These are phyloP conservation scores for Polyommatus icarus DNA, from an alignment of 2,888 invertebrate species.

Conservation along the genomic window DNA sequence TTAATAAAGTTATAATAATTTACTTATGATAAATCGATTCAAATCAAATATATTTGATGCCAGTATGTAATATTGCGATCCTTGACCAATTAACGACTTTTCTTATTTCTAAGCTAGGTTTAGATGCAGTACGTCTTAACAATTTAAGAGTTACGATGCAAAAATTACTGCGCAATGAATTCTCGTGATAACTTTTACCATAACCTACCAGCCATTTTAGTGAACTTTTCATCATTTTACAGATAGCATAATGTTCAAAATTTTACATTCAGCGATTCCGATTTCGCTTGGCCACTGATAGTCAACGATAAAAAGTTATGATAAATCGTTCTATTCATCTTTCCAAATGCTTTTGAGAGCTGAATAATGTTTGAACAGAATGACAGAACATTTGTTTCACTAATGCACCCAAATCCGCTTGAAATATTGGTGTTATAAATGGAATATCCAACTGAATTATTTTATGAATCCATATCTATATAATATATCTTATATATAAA, in stretches of 20 bases:
- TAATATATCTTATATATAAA: too few relatives aligned
- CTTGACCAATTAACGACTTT: too few relatives aligned
- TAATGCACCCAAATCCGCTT: slow-evolving; percentile 13
- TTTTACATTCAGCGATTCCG: background rate
- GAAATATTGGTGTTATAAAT: background rate
- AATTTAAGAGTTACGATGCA: too few relatives aligned
- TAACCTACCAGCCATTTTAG: background rate
- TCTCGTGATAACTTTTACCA: too few relatives aligned
- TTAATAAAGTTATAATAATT: too few relatives aligned
- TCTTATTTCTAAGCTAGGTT: too few relatives aligned
- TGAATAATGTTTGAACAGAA: slow-evolving; percentile 8
- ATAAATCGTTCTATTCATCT: slow-evolving; percentile 6
- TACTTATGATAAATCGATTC: too few relatives aligned
- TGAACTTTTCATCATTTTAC: background rate
- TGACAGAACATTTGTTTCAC: slow-evolving; percentile 14
- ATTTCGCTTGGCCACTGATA: background rate
- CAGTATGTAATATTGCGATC: too few relatives aligned
- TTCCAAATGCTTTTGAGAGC: slow-evolving; percentile 1
- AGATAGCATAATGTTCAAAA: background rate
- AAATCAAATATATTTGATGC: too few relatives aligned
- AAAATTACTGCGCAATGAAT: too few relatives aligned
- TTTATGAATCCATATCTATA: background rate
- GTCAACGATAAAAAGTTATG: slow-evolving; percentile 1
- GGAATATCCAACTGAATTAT: background rate
- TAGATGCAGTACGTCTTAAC: too few relatives aligned